Evolutionary conservation across 2,888 invertebrate species (phyloP), one percentile per base, ranked within the genome.

Genomic region (Megaustenia siamemsis): DNA sequence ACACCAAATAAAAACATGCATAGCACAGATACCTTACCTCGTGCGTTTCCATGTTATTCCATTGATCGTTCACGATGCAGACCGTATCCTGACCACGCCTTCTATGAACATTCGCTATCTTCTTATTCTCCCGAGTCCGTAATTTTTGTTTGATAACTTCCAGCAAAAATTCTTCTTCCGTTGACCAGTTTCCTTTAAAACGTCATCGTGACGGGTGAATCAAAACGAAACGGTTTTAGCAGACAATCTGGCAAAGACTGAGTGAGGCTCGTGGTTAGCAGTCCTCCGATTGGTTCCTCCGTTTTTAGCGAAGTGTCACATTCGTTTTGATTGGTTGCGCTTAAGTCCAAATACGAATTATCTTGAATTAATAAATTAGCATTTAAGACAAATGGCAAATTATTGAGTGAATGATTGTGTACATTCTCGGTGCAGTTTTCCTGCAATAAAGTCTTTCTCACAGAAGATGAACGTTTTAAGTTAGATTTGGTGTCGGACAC

Each of bases 181-280:
- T 89, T 81, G 90, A 88, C 91, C 91, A 91, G 90, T 88, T 49
- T 90, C 87, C 32, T 88, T 87, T 68, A 91, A 75, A 2, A 90
- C 89, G 40, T 87, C 87, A 84, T 91, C 91, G 73, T 90, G 90
- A 35, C 32, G 2, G 35, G 15, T 49, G 83, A 76, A 10, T 60
- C 24, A 49, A 82, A 45, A 24, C 18, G 18, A 49, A 53, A 69
- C 35, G 32, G 81, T 45, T 49, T 18, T 1, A 32, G 32, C n/a
- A 21, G 43, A 63, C 38, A 38, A 8, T n/a, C 60, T 12, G 12
- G 0, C 1, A n/a, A n/a, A 24, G 77, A 56, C 60, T 77, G 35
- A 60, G 5, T 8, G 4, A 12, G 4, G n/a, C 10, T 53, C 3
- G 28, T 35, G 38, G 4, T 1, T 5, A 56, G 24, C 24, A 38